Evolutionary conservation across 2,113 vertebrate genomes (phyloP).

Genomic region (Toxostoma redivivum): DNA sequence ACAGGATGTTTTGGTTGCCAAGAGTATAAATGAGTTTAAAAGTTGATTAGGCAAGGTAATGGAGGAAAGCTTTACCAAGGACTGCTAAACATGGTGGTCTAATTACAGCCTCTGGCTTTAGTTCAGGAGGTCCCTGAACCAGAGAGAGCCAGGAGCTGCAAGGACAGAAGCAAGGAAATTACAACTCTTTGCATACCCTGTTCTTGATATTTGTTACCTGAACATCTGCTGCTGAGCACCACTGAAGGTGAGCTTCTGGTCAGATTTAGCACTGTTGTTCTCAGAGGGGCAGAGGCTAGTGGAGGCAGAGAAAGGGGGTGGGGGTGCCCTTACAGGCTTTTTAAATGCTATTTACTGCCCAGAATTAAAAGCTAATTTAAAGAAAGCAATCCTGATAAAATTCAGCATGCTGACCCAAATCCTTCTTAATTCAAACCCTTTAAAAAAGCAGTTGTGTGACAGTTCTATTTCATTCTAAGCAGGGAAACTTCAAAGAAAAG

Average conservation of each 20-base stretch:
- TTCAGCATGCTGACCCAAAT: not conserved
- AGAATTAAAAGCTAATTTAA: not conserved
- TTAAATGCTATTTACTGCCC: not conserved
- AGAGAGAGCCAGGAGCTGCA: not conserved
- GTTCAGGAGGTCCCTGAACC: not conserved
- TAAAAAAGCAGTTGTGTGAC: not conserved
- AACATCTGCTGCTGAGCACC: not conserved
- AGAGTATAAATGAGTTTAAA: not conserved
- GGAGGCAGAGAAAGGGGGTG: not conserved
- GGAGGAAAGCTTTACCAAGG: not conserved
- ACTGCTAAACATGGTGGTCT: not conserved
- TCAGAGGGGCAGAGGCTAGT: not conserved
- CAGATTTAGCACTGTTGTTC: not conserved
- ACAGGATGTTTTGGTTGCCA: not conserved
- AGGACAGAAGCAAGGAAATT: not conserved
- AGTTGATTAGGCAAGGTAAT: slow-evolving; percentile 12
- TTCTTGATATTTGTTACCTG: not conserved
- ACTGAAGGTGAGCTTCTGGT: not conserved
- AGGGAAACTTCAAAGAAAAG: not conserved
- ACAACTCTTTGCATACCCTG: not conserved
- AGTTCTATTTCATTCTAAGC: not conserved
- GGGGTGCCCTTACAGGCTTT: not conserved
- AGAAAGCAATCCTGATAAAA: not conserved
- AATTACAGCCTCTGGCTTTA: not conserved
- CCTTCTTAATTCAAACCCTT: not conserved